phyloP scores from a whole-genome alignment of 2,888 invertebrate species.

The Nasonovia ribisnigri region DNA sequence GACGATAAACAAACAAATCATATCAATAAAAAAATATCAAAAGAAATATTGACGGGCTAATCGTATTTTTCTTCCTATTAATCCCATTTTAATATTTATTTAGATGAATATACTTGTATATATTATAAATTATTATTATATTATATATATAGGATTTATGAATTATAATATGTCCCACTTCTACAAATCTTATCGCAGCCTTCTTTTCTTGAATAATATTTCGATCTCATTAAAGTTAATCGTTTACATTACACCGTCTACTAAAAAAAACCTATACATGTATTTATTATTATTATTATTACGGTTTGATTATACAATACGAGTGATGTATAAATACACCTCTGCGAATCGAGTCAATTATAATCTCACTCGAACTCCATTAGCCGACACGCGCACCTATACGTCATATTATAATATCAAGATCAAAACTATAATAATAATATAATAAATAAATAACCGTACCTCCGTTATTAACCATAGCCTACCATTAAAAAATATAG shows the following conservation, averaged over 20 bases:
- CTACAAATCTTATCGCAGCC: background rate
- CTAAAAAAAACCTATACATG: background rate
- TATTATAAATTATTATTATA: too few species aligned
- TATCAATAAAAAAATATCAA: background rate
- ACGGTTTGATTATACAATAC: background rate
- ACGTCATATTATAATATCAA: background rate
- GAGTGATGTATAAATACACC: background rate
- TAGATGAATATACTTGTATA: background rate
- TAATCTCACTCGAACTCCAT: background rate
- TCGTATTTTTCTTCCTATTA: background rate
- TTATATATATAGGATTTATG: background rate
- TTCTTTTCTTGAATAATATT: background rate
- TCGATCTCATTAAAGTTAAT: background rate
- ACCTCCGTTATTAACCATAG: background rate
- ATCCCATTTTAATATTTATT: background rate
- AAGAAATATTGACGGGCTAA: background rate
- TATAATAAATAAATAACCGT: background rate
- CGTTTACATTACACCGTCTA: background rate
- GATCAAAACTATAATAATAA: background rate
- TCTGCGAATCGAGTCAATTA: background rate
- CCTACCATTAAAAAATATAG: background rate
- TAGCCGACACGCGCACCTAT: background rate
- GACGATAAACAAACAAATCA: background rate
- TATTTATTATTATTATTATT: background rate
- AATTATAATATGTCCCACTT: background rate